Percentiles rank a stretch among this genome's conserved stretches.
Conservation (phyloP, 2,888 invertebrate genomes). For the Sabellastarte sp. region DNA sequence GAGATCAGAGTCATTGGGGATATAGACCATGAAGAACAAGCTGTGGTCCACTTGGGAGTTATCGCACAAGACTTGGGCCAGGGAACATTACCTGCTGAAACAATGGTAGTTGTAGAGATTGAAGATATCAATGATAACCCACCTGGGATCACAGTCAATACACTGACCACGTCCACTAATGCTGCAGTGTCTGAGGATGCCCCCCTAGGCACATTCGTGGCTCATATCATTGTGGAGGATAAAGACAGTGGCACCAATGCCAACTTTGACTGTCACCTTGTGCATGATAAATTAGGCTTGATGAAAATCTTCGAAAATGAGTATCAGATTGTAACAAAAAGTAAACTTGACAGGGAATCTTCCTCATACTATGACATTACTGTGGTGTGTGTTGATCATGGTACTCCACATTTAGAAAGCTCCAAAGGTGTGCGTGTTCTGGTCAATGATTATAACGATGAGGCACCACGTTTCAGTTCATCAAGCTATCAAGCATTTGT, state of each 20-base stretch:
- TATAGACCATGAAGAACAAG: conserved; percentile 24
- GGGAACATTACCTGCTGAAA: conserved; percentile 19
- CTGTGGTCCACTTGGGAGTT: conserved; percentile 23
- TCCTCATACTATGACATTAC: conserved; percentile 16
- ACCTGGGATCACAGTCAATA: conserved; percentile 25
- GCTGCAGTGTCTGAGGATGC: conserved; percentile 22
- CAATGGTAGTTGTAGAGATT: conserved; percentile 21
- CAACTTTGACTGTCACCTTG: conserved; percentile 20
- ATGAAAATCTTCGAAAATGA: conserved; percentile 3
- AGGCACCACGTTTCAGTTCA: neutral
- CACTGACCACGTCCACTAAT: conserved; percentile 10
- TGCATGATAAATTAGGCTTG: conserved; percentile 17
- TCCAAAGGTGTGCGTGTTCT: neutral
- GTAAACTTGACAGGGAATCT: conserved; percentile 22
- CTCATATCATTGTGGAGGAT: conserved; percentile 22
- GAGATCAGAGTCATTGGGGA: conserved; percentile 20
- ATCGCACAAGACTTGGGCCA: conserved; percentile 22
- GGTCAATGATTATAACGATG: neutral
- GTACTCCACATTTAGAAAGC: conserved; percentile 11
- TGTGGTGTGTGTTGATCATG: conserved; percentile 22
- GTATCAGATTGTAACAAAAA: conserved; percentile 22
- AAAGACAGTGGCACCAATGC: conserved; percentile 23
- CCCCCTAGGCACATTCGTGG: conserved; percentile 14
- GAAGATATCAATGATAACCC: conserved; percentile 30
- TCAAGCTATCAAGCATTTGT: neutral